Evolutionary conservation across 2,888 invertebrate genomes (phyloP), one percentile per base, ranked within the genome.

Genomic region (Prenolepis imparis): DNA sequence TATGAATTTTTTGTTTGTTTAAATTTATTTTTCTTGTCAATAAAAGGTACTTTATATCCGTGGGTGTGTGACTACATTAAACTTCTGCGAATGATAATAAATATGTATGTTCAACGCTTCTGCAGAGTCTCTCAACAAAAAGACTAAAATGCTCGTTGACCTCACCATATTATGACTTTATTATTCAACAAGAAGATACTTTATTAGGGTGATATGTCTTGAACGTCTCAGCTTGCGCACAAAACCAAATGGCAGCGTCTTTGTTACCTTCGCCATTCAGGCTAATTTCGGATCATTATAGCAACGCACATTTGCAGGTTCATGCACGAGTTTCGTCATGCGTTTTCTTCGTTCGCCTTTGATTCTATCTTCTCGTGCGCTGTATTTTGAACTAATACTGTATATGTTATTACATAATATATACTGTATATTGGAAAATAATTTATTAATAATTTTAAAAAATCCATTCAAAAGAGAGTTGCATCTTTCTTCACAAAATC

Each of bases 231-330:
- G 24, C 48, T 77, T 41, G 24, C 15, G 15, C 55, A 41, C 12
- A 36, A 72, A 48, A 78, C 28, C 18, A 44, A 70, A 32, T 70
- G 57, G 32, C 68, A 32, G 12, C 21, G 59, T 3, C 57, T 68
- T 28, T 57, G 70, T 78, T 44, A 70, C 41, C 41, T 70, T 70
- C 44, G 21, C 32, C 59, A 80, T 72, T 80, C 32, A 59, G 6
- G 52, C 44, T 80, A 70, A 80, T 80, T 80, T 48, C 18, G 66
- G 41, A 57, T 77, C 75, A 75, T 82, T 82, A n/a, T n/a, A 74
- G 36, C 57, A 57, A 68, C 11, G 41, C 57, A 68, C 57, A 24
- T 39, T 0, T 39, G 44, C 52, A 68, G 41, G 12, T 67, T 68
- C 21, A 18, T n/a, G 39, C 68, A 52, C 52, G 36, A 64, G 39